phyloP scores from a whole-genome alignment of 2,797 vertebrate genomes.

The Enteromius treurensis region DNA sequence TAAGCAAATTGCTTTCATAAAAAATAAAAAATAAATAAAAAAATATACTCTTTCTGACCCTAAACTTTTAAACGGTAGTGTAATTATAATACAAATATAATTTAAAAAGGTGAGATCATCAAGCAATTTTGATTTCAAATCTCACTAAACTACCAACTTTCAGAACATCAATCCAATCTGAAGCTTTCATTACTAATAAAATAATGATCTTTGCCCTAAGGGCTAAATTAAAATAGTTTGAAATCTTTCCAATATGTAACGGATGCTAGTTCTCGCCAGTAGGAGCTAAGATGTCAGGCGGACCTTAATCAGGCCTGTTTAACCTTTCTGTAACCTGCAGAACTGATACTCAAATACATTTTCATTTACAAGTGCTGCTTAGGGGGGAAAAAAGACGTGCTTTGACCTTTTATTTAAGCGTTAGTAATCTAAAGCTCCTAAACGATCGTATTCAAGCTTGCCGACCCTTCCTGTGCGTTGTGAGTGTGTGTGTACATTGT shows the following conservation, averaged over 20 bases:
- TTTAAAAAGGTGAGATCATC: background rate
- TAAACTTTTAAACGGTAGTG: background rate
- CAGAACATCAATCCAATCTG: slow-evolving; percentile 2
- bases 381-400: background rate
- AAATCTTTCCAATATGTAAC: slow-evolving; percentile 1
- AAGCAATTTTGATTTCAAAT: background rate
- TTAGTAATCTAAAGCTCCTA: slow-evolving; percentile 37
- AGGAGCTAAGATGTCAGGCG: slow-evolving; percentile 19
- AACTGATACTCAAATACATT: slow-evolving; percentile 32
- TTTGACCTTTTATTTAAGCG: slow-evolving; percentile 46
- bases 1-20: too few relatives aligned
- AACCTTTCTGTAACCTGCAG: slow-evolving; percentile 38
- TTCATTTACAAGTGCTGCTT: slow-evolving; percentile 32
- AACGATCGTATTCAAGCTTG: slow-evolving; percentile 21
- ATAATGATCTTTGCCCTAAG: slow-evolving; percentile 15
- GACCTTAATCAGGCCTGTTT: slow-evolving; percentile 39
- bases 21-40: background rate
- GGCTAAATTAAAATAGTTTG: background rate
- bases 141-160: background rate
- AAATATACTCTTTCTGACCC: background rate
- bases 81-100: too few relatives aligned
- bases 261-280: background rate
- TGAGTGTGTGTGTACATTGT: background rate
- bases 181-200: slow-evolving; percentile 31
- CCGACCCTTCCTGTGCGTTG: slow-evolving; percentile 3